Evolutionary conservation across 1,140 invertebrate genomes (phyloP), one percentile per base, ranked within the genome.

Genomic region (Lepidotrigona ventralis): DNA sequence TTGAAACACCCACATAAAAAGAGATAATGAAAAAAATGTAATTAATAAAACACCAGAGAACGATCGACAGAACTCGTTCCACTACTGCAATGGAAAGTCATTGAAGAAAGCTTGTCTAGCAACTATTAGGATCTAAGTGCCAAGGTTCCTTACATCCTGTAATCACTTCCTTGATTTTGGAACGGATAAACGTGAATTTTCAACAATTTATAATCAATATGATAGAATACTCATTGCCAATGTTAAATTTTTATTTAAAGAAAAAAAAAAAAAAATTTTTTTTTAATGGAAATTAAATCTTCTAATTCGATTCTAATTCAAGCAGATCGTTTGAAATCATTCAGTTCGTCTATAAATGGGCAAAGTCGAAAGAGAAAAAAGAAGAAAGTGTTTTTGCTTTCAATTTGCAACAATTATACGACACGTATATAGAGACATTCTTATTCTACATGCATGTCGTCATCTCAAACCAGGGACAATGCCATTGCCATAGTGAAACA

Each of bases 401-500:
- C 56, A 79, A 64, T 73, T 63, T 77, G 74, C 77, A 66, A 90
- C 21, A 33, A 29, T 76, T 54, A 82, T 23, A 39, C 53, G 75
- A 68, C 80, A 80, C 76, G 70, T 75, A 64, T 77, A 84, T 60
- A 29, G 21, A n/a, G 26, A n/a, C 81, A 84, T 87, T 81, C 82
- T 86, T 88, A 92, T 91, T 93, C 86, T 63, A 88, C 87, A 90
- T 90, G 90, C 92, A 85, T 87, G 87, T 83, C 88, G 90, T 91
- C 87, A 93, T 92, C 83, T 77, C 33, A 70, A 79, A 83, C 89
- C 91, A 91, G 91, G 91, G 92, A 92, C 93, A 93, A 94, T 94
- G 93, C 92, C 93, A 93, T 94, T 94, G 93, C 92, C 92, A 93
- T 93, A 92, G 90, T 77, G 92, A 93, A 93, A 91, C 91, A 93